These are phyloP conservation scores for Cydia splendana DNA, from an alignment of 1,140 invertebrate genomes.

Conservation along the genomic window DNA sequence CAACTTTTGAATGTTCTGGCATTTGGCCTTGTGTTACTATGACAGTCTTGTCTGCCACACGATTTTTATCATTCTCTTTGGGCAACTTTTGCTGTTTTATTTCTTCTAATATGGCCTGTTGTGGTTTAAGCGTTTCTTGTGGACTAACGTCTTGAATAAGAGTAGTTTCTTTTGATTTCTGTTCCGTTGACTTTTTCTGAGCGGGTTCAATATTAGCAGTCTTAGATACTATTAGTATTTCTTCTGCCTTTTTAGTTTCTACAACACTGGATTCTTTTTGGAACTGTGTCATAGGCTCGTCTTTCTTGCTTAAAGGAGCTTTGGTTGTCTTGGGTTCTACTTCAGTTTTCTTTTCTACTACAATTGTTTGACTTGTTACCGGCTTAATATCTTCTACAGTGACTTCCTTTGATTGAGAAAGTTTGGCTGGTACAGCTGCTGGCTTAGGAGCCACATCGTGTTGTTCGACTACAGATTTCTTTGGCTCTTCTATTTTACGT, in stretches of 20 bases:
- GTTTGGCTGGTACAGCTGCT: background rate
- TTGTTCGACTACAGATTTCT: slow-evolving; percentile 1
- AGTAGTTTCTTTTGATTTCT: slow-evolving; percentile 5
- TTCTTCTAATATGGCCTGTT: slow-evolving; percentile 2
- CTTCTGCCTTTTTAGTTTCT: slow-evolving; percentile 32
- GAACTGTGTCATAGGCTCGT: background rate
- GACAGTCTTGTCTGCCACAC: background rate
- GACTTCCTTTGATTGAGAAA: background rate
- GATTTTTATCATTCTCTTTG: slow-evolving; percentile 29
- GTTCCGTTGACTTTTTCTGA: background rate
- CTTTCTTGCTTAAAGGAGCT: background rate
- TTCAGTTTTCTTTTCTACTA: slow-evolving; percentile 24
- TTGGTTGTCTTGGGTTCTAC: background rate
- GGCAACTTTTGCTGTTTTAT: slow-evolving; percentile 18
- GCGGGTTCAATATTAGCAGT: background rate
- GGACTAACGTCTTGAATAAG: background rate
- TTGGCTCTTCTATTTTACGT: slow-evolving; percentile 1
- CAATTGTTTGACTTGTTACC: background rate
- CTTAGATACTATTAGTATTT: slow-evolving; percentile 16
- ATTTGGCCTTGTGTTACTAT: background rate
- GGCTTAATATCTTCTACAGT: background rate
- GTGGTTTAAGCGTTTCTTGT: background rate
- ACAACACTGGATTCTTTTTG: background rate
- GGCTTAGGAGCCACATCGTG: slow-evolving; percentile 6
- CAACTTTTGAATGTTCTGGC: background rate